Percentiles rank a stretch among this genome's conserved stretches.
These are phyloP conservation scores for Epicauta chinensis DNA, from an alignment of 1,140 invertebrate genomes.

Conservation along the genomic window DNA sequence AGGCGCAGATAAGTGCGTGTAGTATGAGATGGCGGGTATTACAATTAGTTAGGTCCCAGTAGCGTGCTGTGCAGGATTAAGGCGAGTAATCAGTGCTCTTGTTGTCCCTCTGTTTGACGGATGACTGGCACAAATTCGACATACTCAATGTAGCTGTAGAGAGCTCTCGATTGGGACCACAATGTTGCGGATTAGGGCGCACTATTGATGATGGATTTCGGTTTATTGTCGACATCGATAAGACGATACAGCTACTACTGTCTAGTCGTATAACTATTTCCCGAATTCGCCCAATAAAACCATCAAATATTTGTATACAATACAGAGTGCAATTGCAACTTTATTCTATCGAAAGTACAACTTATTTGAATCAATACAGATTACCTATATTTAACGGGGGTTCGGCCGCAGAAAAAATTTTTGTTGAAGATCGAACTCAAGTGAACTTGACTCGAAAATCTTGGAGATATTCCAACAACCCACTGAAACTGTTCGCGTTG, in stretches of 20 bases:
- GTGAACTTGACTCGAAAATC: constrained; percentile 28
- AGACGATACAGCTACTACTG: background rate
- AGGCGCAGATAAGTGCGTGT: constrained; percentile 10
- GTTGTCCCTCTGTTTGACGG: constrained; percentile 20
- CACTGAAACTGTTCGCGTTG: constrained; percentile 11
- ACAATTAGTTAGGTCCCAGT: constrained; percentile 37
- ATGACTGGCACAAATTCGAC: constrained; percentile 22
- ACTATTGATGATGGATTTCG: too few relatives aligned
- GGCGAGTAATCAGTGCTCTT: constrained; percentile 34
- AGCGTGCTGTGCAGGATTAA: constrained; percentile 38
- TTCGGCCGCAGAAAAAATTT: constrained; percentile 1
- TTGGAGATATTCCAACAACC: constrained; percentile 22
- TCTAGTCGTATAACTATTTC: background rate
- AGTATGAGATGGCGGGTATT: constrained; percentile 28
- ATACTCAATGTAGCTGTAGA: background rate
- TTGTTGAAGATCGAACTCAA: constrained; percentile 15
- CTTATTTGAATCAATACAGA: constrained; percentile 26
- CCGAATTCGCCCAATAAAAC: too few relatives aligned
- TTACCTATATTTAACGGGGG: constrained; percentile 29
- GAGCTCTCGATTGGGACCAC: too few relatives aligned
- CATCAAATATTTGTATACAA: too few relatives aligned
- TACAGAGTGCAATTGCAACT: too few relatives aligned
- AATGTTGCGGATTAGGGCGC: too few relatives aligned
- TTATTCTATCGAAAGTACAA: background rate
- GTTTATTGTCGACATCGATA: too few relatives aligned